phyloP scores from a whole-genome alignment of 2,797 vertebrate genomes.

The Chelidonichthys spinosus region DNA sequence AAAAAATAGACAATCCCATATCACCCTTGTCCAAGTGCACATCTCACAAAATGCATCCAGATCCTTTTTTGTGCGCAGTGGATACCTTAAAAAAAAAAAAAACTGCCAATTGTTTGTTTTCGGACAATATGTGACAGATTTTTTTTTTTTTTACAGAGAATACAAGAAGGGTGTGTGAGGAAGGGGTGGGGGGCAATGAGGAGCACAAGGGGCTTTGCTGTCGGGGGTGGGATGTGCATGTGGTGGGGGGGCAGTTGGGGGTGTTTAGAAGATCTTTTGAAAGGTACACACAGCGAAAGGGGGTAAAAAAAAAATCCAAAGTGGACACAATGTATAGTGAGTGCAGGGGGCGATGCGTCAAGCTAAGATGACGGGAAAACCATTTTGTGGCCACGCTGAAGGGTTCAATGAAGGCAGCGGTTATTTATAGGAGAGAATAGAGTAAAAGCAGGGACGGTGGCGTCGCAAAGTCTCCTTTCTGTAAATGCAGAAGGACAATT shows the following conservation, averaged over 20 bases:
- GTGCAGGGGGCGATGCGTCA: slow-evolving; percentile 70
- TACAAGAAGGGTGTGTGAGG: slow-evolving; percentile 80
- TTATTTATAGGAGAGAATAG: slow-evolving; percentile 71
- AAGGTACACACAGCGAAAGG: slow-evolving; percentile 36
- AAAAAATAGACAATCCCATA: slow-evolving; percentile 72
- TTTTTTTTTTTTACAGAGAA: slow-evolving; percentile 67
- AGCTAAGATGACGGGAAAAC: slow-evolving; percentile 77
- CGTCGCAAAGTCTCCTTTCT: slow-evolving; percentile 32
- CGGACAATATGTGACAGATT: slow-evolving; percentile 55
- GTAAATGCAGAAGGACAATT: slow-evolving; percentile 31
- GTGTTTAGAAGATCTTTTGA: slow-evolving; percentile 64
- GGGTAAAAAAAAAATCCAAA: slow-evolving; percentile 54
- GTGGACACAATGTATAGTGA: slow-evolving; percentile 61
- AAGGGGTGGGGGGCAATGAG: slow-evolving; percentile 59
- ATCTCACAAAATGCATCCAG: slow-evolving; percentile 49
- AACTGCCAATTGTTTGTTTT: slow-evolving; percentile 39
- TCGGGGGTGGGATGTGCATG: slow-evolving; percentile 57
- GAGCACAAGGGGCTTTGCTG: slow-evolving; percentile 72
- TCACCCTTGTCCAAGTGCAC: slow-evolving; percentile 68
- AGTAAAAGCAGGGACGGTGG: slow-evolving; percentile 43
- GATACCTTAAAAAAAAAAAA: slow-evolving; percentile 48
- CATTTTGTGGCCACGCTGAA: slow-evolving; percentile 76
- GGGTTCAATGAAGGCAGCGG: slow-evolving; percentile 64
- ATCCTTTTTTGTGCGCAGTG: slow-evolving; percentile 38
- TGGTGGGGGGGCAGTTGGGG: slow-evolving; percentile 66